Evolutionary conservation across 2,888 invertebrate genomes (phyloP).

Genomic region (Sialis fuliginosa): DNA sequence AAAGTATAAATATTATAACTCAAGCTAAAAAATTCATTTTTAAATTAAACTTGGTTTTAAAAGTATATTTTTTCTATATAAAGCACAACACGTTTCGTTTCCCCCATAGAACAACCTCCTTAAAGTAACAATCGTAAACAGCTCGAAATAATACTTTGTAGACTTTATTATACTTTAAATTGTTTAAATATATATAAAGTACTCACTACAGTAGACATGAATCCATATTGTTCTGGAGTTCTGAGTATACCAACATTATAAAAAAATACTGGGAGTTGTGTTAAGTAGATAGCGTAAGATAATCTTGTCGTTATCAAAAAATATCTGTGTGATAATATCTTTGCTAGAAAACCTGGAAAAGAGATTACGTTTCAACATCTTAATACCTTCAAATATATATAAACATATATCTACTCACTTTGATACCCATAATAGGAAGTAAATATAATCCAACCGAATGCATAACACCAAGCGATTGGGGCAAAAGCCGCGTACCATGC

Average conservation of each 20-base stretch:
- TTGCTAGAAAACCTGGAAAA: slow-evolving; percentile 32
- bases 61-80: too few relatives aligned
- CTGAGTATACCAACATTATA: slow-evolving; percentile 45
- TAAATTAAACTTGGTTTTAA: too few relatives aligned
- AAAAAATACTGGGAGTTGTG: slow-evolving; percentile 54
- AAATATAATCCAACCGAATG: slow-evolving; percentile 49
- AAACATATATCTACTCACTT: too few relatives aligned
- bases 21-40: too few relatives aligned
- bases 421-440: slow-evolving; percentile 41
- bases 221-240: slow-evolving; percentile 35
- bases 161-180: too few relatives aligned
- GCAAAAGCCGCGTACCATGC: slow-evolving; percentile 52
- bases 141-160: too few relatives aligned
- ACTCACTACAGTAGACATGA: slow-evolving; percentile 36
- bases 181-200: too few relatives aligned
- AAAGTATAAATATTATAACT: slow-evolving; percentile 7
- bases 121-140: too few relatives aligned
- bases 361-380: slow-evolving; percentile 2
- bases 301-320: slow-evolving; percentile 46
- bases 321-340: slow-evolving; percentile 36
- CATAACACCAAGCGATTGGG: slow-evolving; percentile 47
- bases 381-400: too few relatives aligned
- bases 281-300: slow-evolving; percentile 52
- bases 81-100: too few relatives aligned
- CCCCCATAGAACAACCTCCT: too few relatives aligned